Conservation (phyloP, 1,140 invertebrate species). For the Platyscapa corneri region DNA sequence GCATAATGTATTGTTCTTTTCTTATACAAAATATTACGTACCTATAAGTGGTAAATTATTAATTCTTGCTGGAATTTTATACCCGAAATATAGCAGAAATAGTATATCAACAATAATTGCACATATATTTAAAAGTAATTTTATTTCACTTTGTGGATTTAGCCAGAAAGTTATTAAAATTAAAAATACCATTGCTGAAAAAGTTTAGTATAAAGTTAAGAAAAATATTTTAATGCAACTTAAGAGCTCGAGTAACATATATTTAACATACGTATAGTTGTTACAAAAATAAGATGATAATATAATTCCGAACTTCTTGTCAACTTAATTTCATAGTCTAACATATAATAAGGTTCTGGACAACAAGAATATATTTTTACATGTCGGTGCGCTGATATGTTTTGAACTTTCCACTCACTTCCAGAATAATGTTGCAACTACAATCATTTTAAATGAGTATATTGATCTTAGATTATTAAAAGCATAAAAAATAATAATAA, state of each 20-base stretch:
- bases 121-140: conserved; percentile 76
- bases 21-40: conserved; percentile 66
- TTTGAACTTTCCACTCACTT: conserved; percentile 43
- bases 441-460: conserved; percentile 5
- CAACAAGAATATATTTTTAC: conserved; percentile 27
- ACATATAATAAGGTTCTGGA: conserved; percentile 73
- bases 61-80: conserved; percentile 76
- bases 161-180: conserved; percentile 79
- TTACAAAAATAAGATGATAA: conserved; percentile 76
- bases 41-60: conserved; percentile 78
- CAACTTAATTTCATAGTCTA: conserved; percentile 74
- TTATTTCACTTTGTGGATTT: conserved; percentile 78
- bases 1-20: no score
- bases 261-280: conserved; percentile 74
- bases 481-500: no score
- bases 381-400: conserved; percentile 19
- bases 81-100: conserved; percentile 78
- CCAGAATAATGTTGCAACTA: conserved; percentile 48
- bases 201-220: background rate
- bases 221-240: no score
- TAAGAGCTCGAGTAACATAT: background rate
- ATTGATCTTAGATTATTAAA: background rate
- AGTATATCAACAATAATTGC: conserved; percentile 76
- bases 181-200: conserved; percentile 76
- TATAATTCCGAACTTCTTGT: conserved; percentile 77